Evolutionary conservation across 2,888 invertebrate species (phyloP), one percentile per base, ranked within the genome.

Genomic region (Lutraria lutraria): DNA sequence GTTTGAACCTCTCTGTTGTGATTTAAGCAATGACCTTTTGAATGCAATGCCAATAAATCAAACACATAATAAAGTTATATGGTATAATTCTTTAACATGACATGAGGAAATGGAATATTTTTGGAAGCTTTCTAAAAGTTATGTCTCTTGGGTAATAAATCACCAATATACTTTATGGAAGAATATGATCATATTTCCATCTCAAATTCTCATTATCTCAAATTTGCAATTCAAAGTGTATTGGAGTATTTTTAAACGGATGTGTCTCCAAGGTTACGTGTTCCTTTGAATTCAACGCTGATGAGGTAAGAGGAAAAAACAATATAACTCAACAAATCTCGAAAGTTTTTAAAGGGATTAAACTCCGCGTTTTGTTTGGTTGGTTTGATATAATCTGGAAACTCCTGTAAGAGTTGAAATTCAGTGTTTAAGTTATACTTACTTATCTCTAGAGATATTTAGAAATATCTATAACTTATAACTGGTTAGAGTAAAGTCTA

Each of bases 191-290:
- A 68, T 25, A 68, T 68, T 68, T 68, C 63, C n/a, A 12, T 25
- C n/a, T 68, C 12, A 68, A 4, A n/a, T 0, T 68, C n/a, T 25
- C 63, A 25, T 68, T 68, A 25, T 13, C 25, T 13, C 63, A n/a
- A 25, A 68, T 68, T 68, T 68, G 63, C 63, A 68, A 68, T 68
- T 68, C 63, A 10, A 68, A 68, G 25, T 68, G 25, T 43, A 43
- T 68, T 25, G 6, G 12, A 56, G 12, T 56, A 56, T 19, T 56
- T 19, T 8, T 16, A 56, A 16, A 25, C 8, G 63, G n/a, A 63
- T 63, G 21, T 21, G n/a, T n/a, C n/a, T 10, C n/a, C n/a, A 63
- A n/a, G 4, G 56, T 19, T 16, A 16, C 19, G 19, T 56, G 4
- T 56, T 53, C 13, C 56, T 56, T 56, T 56, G 2, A 56, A 56